These are phyloP conservation scores for Tortrix viridana DNA, from an alignment of 2,888 invertebrate species.

Conservation along the genomic window DNA sequence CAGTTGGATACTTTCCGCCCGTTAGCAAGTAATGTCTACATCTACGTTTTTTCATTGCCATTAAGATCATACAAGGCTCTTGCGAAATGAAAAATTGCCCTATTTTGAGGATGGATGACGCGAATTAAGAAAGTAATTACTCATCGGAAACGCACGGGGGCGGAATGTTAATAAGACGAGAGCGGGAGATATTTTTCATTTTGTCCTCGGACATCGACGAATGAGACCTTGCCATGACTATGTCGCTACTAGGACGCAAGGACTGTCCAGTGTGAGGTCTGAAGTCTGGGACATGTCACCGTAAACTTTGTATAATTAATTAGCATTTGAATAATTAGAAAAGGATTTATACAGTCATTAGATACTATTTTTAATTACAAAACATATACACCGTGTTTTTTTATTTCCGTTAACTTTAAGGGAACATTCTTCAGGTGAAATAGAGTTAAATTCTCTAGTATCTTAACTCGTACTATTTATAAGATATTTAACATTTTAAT, in stretches of 20 bases:
- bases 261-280: background rate
- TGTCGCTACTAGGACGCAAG: background rate
- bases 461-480: too few relatives aligned
- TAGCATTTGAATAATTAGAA: too few relatives aligned
- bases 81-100: constrained; percentile 78
- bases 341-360: too few relatives aligned
- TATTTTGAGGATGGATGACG: constrained; percentile 83
- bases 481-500: too few relatives aligned
- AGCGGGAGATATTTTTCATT: constrained; percentile 76
- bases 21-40: constrained; percentile 28
- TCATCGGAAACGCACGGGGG: constrained; percentile 80
- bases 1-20: constrained; percentile 2
- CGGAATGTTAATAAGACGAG: constrained; percentile 81
- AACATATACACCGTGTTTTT: too few relatives aligned
- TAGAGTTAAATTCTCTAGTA: too few relatives aligned
- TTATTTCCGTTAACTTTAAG: too few relatives aligned
- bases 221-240: constrained; percentile 40
- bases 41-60: constrained; percentile 53
- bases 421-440: too few relatives aligned
- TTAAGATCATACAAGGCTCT: constrained; percentile 56
- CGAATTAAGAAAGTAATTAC: constrained; percentile 84
- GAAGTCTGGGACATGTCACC: too few relatives aligned
- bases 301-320: too few relatives aligned
- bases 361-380: too few relatives aligned
- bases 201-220: constrained; percentile 66